Percentiles rank a stretch among this genome's conserved stretches.
Conservation (phyloP, 1,140 invertebrate species). For the Aricia agestis region DNA sequence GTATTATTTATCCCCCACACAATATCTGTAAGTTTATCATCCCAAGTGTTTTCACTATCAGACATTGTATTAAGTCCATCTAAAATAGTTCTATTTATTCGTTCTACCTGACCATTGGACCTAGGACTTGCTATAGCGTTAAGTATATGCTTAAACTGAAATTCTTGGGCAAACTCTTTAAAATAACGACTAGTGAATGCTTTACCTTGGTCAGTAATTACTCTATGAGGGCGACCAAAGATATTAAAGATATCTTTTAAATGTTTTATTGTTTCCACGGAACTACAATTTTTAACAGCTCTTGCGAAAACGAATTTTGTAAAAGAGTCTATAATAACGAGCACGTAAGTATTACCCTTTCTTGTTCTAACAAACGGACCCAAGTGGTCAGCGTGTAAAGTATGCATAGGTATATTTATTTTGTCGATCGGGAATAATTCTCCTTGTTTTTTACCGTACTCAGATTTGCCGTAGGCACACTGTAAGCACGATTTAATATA, state of each 20-base stretch:
- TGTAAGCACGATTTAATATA: slow-evolving; percentile 34
- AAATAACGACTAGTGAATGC: slow-evolving; percentile 45
- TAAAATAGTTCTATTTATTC: not conserved
- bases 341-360: slow-evolving; percentile 24
- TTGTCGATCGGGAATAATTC: slow-evolving; percentile 38
- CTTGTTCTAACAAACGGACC: slow-evolving; percentile 35
- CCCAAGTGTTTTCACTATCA: not conserved
- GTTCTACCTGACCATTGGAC: slow-evolving; percentile 32
- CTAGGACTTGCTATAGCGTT: slow-evolving; percentile 42
- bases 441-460: slow-evolving; percentile 33
- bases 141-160: slow-evolving; percentile 36
- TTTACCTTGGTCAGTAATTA: slow-evolving; percentile 38
- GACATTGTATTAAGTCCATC: not conserved
- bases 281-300: not conserved
- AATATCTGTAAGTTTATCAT: slow-evolving; percentile 29
- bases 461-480: slow-evolving; percentile 34
- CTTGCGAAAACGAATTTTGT: not conserved
- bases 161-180: slow-evolving; percentile 33
- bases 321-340: not conserved
- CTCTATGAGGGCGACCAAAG: slow-evolving; percentile 39
- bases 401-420: slow-evolving; percentile 30
- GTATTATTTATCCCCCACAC: slow-evolving; percentile 42
- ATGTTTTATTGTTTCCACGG: not conserved
- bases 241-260: slow-evolving; percentile 9
- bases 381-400: slow-evolving; percentile 42